Conservation (phyloP, 2,797 vertebrate genomes). For the Paedocypris micromegethes region DNA sequence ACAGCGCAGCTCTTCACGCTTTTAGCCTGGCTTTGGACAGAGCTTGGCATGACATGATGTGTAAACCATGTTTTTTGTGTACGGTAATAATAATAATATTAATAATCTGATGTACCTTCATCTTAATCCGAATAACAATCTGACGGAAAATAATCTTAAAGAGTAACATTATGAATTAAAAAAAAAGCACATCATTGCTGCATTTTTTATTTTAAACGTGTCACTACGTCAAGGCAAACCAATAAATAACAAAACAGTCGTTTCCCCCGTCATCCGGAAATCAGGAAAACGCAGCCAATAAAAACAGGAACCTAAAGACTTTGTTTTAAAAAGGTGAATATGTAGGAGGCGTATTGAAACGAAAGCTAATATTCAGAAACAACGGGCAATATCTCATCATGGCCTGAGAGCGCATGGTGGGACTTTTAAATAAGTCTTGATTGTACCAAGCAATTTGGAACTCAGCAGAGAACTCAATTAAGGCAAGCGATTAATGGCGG, state of each 20-base stretch:
- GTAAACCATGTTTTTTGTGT: no score
- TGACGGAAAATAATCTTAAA: no score
- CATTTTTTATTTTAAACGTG: no score
- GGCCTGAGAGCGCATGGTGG: slow-evolving; percentile 48
- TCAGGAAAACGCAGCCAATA: slow-evolving; percentile 32
- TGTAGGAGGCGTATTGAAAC: slow-evolving; percentile 47
- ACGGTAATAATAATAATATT: no score
- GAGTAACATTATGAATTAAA: no score
- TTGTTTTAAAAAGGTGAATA: slow-evolving; percentile 37
- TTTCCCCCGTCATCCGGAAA: slow-evolving; percentile 26
- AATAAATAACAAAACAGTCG: slow-evolving; percentile 34
- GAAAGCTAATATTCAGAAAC: slow-evolving; percentile 49
- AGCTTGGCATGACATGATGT: no score
- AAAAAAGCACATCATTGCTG: no score
- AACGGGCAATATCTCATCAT: slow-evolving; percentile 50
- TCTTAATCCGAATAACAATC: no score
- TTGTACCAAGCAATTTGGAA: slow-evolving; percentile 50
- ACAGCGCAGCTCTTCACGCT: background rate
- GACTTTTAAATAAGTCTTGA: slow-evolving; percentile 51
- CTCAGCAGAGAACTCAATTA: slow-evolving; percentile 51
- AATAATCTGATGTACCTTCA: no score
- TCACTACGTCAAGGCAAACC: background rate
- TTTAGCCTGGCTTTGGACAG: background rate
- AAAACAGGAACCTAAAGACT: slow-evolving; percentile 40
- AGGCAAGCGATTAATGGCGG: slow-evolving; percentile 45